Base-by-base conservation (phyloP, 1,140 invertebrate species). In the Calephelis virginiensis region DNA sequence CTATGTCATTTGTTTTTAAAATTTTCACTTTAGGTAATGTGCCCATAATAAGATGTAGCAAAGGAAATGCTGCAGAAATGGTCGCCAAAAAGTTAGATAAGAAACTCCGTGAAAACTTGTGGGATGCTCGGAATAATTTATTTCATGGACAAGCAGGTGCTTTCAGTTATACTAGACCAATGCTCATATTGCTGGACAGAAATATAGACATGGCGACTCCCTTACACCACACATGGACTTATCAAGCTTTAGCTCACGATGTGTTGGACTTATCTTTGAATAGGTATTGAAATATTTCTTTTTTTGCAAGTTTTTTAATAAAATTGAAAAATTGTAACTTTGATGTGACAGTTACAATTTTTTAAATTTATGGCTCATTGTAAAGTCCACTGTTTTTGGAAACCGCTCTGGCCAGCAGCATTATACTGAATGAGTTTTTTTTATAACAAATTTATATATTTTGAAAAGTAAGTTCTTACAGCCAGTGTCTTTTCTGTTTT, bases 201-300 rank as follows among this genome's bases (percentile, higher is more conserved):
- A 98, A 97, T 91, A 93, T 99, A 67, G 99, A 99, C 91, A 95
- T 99, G 93, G 97, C 98, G 0, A 99, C 98, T 13, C 98, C 98
- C 47, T 91, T 99, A 68, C 98, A 99, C 94, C 99, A 99, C 89
- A 99, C 99, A 5, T 99, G 99, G 99, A 99, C 98, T 1, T 99
- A 99, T 90, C 98, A 99, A 92, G 98, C 99, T 10, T 85, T 99
- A 63, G 95, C 97, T 43, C 98, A 99, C 89, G 98, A 99, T 93
- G 95, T 99, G 1, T 86, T 99, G 12, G 96, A 99, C 80, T 92
- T 99, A 64, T 94, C 96, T 17, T 91, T 99, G 59, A 99, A 99
- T 90, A 90, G 91, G 91, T 92, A 63, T 28, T 28, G 5, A 28
- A 28, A 28, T 28, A 1, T 28, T 28, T 28, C 28, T 28, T 3